Evolutionary conservation across 2,113 vertebrate genomes (phyloP), one percentile per base, ranked within the genome.

Genomic region (Narcine bancroftii): DNA sequence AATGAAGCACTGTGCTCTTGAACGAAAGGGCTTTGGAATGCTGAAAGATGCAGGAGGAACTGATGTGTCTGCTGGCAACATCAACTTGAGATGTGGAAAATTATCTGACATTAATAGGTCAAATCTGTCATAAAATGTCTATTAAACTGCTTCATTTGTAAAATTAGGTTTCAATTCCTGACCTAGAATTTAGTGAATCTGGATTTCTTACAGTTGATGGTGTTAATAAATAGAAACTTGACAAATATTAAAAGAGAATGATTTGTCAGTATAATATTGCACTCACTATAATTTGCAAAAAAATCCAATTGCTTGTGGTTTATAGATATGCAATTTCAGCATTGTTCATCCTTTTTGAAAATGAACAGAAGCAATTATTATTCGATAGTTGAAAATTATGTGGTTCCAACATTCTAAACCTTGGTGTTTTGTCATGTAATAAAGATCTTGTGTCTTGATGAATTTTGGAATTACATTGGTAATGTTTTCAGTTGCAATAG

Each of bases 91-190:
- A 39, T 33, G n/a, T 91, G 2, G 39, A 69, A 91, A 45, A 69
- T 91, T n/a, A 91, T 21, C 39, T 71, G 63, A 91, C 39, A 71
- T 91, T 45, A 91, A 83, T 50, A 26, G 47, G 77, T 81, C 45
- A 45, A 42, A 24, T 56, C 87, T 69, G 6, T 69, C 69, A 24
- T 45, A 42, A 91, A 89, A 69, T 45, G 60, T 10, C 47, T 33
- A 26, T 45, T 33, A 60, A 91, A 21, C 21, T 69, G 66, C 24
- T 91, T 69, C 89, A 69, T 69, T 39, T 47, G 13, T 26, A 91
- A 69, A 85, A 87, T 36, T 60, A n/a, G 47, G 0, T 29, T 50
- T 45, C 24, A 81, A 53, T 81, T 81, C 53, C 3, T 45, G 89
- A 33, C 42, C 42, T 29, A 45, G 15, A 91, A 33, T 69, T 69